These are phyloP conservation scores for Unio delphinus DNA, from an alignment of 2,888 invertebrate genomes.

Conservation along the genomic window DNA sequence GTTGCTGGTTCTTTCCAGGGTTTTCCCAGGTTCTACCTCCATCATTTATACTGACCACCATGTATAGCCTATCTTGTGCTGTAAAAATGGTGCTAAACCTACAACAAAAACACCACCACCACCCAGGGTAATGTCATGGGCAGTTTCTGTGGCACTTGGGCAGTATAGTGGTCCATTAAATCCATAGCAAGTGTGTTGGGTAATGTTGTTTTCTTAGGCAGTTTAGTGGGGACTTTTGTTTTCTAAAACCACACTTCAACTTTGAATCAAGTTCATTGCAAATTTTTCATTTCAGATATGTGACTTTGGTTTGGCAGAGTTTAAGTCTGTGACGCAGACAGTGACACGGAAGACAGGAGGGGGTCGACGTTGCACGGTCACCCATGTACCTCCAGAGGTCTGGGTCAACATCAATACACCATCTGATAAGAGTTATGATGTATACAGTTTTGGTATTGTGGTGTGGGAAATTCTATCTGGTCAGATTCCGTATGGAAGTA, in stretches of 20 bases:
- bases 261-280: neutral
- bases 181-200: too few relatives aligned
- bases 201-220: too few relatives aligned
- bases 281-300: constrained; percentile 32
- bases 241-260: too few relatives aligned
- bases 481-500: constrained; percentile 39
- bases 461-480: constrained; percentile 51
- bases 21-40: too few relatives aligned
- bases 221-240: neutral
- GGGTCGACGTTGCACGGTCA: constrained; percentile 37
- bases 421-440: constrained; percentile 39
- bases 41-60: too few relatives aligned
- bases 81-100: too few relatives aligned
- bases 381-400: constrained; percentile 53
- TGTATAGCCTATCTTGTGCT: too few relatives aligned
- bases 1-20: too few relatives aligned
- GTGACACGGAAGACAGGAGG: constrained; percentile 15
- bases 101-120: too few relatives aligned
- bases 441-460: constrained; percentile 52
- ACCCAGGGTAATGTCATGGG: too few relatives aligned
- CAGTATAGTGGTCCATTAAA: too few relatives aligned
- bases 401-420: constrained; percentile 40
- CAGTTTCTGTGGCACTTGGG: too few relatives aligned
- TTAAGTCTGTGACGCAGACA: constrained; percentile 43
- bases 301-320: constrained; percentile 56